Base-by-base conservation (phyloP, 1,140 invertebrate species). In the Hyposmocoma kahamanoa region DNA sequence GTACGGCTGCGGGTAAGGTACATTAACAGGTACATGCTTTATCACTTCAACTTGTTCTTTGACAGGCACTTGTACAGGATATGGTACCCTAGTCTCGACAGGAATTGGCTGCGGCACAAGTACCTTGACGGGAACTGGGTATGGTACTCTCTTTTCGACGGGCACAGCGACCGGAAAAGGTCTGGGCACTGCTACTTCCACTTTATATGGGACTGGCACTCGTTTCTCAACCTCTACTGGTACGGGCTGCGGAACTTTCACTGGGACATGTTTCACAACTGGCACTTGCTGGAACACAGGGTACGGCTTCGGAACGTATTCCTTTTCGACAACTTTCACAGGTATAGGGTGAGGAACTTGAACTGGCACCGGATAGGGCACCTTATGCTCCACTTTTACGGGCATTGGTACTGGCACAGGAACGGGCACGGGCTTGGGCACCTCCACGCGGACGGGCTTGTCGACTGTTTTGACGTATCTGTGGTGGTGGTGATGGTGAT, bases 281-380 rank as follows among this genome's bases (percentile, higher is more conserved):
- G 77, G 82, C 3, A 87, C 73, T 21, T 85, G 83, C 48, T 89
- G 88, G n/a, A 88, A 67, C 21, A 90, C 86, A 0, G 90, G 89
- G 62, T 90, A 90, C 0, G 86, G 88, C 61, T 90, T 90, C 1
- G 88, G 88, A 4, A 89, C 70, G 36, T 84, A 81, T 55, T 87
- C 83, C 46, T 85, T 87, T 50, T 87, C 82, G 0, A 87, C 68
- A 17, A 88, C 86, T 62, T 88, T 87, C 2, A 87, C 72, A 8
- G 83, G 81, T 38, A 87, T 75, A 0, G 86, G 86, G 44, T 89
- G 84, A 4, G 88, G 88, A 3, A 88, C 78, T 53, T 81, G 88
- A 51, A 92, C 90, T 55, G 90, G 88, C 8, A 91, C 88, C 0
- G 90, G 87, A 65, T 89, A 91, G 1, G 90, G 90, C 1, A 91